Percentiles rank a stretch among this genome's conserved stretches.
Evolutionary conservation across 1,140 invertebrate genomes (phyloP).

Genomic region (Bombyx mori): ASM3026992v2 NC_085129.1:9300501-9301000

Average conservation of each 20-base stretch:
- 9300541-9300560: background rate
- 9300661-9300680: slow-evolving; percentile 2
- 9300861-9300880: slow-evolving; percentile 40
- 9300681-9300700: background rate
- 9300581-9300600: too few species aligned
- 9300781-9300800: slow-evolving; percentile 37
- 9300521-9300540: background rate
- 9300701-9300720: slow-evolving; percentile 11
- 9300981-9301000: slow-evolving; percentile 1
- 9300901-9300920: too few species aligned
- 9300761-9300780: slow-evolving; percentile 12
- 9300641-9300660: background rate
- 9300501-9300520: background rate
- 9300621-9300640: background rate
- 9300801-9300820: slow-evolving; percentile 48
- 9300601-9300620: background rate
- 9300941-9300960: slow-evolving; percentile 2
- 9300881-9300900: slow-evolving; percentile 20
- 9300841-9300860: slow-evolving; percentile 46
- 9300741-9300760: slow-evolving; percentile 18
- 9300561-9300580: too few species aligned
- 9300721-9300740: slow-evolving; percentile 24
- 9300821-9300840: slow-evolving; percentile 30
- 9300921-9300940: background rate
- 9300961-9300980: background rate